Conservation (phyloP, 2,797 vertebrate species). For the Enteromius argenteus region DNA sequence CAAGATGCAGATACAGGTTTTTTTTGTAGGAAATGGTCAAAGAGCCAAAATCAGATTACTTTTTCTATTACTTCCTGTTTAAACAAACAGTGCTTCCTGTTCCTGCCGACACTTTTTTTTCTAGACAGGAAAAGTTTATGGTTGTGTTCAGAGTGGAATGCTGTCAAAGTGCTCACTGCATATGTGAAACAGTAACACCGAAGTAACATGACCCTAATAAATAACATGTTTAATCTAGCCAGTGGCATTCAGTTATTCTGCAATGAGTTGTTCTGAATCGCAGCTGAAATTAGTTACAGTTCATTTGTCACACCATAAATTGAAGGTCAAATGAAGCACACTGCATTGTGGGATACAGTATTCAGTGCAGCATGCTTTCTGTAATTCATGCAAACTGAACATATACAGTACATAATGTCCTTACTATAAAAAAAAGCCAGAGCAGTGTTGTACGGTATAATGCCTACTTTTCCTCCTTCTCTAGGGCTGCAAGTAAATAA, state of each 20-base stretch:
- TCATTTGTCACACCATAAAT: neutral
- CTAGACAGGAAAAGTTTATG: neutral
- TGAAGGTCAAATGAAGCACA: neutral
- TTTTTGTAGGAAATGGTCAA: neutral
- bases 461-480: neutral
- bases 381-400: neutral
- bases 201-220: neutral
- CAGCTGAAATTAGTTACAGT: neutral
- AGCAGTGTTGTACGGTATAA: neutral
- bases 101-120: neutral
- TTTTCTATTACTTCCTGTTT: neutral
- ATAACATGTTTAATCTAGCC: neutral
- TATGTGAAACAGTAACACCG: neutral
- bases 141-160: neutral
- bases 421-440: neutral
- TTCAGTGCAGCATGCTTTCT: neutral
- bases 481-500: neutral
- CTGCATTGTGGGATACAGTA: neutral
- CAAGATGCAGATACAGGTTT: neutral
- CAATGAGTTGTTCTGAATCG: neutral
- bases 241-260: neutral
- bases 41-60: neutral
- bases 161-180: neutral
- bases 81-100: slow-evolving; percentile 22
- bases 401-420: neutral